Conservation (phyloP, 2,888 invertebrate species). For the Lycophotia porphyrea region DNA sequence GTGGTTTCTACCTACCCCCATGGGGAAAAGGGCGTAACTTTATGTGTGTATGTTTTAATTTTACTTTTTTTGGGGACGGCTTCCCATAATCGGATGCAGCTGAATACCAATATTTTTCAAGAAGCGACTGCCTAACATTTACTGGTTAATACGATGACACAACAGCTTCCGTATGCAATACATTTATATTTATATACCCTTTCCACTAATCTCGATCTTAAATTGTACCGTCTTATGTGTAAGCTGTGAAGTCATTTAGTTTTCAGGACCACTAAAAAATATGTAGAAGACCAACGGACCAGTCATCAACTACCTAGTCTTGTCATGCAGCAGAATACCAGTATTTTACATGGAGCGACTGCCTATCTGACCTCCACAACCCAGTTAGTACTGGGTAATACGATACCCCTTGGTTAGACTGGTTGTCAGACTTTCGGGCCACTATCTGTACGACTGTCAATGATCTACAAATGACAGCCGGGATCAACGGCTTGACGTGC, state of each 20-base stretch:
- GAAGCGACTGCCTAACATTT: neutral
- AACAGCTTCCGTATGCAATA: too few species aligned
- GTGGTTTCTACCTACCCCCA: too few species aligned
- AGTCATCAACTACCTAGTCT: neutral
- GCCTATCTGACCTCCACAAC: neutral
- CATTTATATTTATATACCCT: too few species aligned
- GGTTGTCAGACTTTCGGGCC: neutral
- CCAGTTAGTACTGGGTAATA: neutral
- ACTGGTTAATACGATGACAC: too few species aligned
- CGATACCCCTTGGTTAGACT: neutral
- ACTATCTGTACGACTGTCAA: too few species aligned
- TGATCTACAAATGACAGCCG: neutral
- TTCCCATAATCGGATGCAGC: neutral
- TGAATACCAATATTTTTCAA: neutral
- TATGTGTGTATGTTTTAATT: too few species aligned
- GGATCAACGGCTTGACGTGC: neutral
- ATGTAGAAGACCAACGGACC: neutral
- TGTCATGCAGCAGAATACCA: neutral
- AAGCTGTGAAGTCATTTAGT: neutral
- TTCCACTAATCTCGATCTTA: neutral
- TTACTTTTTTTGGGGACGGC: too few species aligned
- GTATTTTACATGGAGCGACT: neutral
- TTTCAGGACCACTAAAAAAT: neutral
- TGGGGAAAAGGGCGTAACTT: too few species aligned
- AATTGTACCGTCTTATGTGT: neutral